phyloP scores from a whole-genome alignment of 2,113 vertebrate genomes.

The Pedetes capensis region DNA sequence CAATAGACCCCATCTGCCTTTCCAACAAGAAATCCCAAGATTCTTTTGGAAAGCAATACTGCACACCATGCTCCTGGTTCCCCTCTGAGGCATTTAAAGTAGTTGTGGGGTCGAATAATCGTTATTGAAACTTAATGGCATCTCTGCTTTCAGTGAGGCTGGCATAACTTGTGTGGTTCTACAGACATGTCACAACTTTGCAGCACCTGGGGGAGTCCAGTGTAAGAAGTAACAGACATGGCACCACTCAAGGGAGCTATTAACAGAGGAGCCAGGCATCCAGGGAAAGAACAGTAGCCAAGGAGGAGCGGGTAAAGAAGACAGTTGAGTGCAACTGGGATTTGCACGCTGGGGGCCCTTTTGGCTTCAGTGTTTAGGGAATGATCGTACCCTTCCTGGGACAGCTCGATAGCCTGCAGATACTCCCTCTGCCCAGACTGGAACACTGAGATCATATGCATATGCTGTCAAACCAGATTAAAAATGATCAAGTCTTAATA shows the following conservation, averaged over 20 bases:
- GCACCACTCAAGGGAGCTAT: background rate
- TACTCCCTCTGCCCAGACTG: accelerated
- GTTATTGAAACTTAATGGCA: background rate
- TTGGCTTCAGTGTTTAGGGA: background rate
- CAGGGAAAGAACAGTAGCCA: background rate
- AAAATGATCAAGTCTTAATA: background rate
- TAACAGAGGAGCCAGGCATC: background rate
- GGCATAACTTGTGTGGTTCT: background rate
- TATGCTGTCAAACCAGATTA: background rate
- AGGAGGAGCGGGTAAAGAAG: background rate
- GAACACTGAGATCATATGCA: too few species aligned
- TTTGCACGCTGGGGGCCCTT: background rate
- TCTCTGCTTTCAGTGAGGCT: background rate
- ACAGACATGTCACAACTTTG: background rate
- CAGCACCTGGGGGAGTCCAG: background rate
- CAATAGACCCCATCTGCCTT: background rate
- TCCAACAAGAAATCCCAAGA: background rate
- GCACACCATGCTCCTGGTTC: accelerated
- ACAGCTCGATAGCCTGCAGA: background rate
- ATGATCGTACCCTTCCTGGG: too few species aligned
- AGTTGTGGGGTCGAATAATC: background rate
- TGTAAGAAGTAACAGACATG: background rate
- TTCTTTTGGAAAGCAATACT: background rate
- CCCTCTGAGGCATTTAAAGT: background rate
- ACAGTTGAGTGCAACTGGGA: accelerated